Evolutionary conservation across 2,797 vertebrate species (phyloP).

Genomic region (Anolis apletophallus): DNA sequence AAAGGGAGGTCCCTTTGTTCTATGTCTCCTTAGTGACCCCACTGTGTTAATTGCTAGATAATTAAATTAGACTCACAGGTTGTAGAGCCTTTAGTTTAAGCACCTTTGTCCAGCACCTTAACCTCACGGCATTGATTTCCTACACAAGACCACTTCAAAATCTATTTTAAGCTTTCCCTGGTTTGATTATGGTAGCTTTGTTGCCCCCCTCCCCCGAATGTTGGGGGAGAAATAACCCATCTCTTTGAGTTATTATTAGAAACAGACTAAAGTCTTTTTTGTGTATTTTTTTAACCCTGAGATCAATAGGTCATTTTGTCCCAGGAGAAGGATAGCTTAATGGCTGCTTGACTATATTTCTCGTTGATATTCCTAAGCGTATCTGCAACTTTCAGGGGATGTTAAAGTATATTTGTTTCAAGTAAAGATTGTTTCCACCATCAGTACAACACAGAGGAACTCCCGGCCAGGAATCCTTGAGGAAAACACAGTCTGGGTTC

Average conservation of each 20-base stretch:
- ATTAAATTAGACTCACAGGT: neutral
- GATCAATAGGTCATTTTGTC: conserved; percentile 74
- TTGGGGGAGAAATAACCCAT: neutral
- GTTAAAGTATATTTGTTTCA: conserved; percentile 53
- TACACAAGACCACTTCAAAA: neutral
- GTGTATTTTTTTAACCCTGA: conserved; percentile 67
- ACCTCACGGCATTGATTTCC: conserved; percentile 16
- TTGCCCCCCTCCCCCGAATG: conserved; percentile 33
- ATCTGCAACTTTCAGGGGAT: conserved; percentile 63
- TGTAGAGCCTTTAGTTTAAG: neutral
- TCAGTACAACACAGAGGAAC: conserved; percentile 53
- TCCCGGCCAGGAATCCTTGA: no score
- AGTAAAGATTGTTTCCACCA: conserved; percentile 43
- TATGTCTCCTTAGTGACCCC: neutral
- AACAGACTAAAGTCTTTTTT: conserved; percentile 64
- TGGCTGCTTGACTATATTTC: conserved; percentile 66
- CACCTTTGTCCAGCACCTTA: neutral
- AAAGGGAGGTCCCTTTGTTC: neutral
- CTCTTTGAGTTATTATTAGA: conserved; percentile 59
- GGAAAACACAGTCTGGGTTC: neutral
- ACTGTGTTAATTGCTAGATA: conserved; percentile 33
- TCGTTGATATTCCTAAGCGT: conserved; percentile 58
- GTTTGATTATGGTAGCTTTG: conserved; percentile 7
- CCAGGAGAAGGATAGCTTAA: conserved; percentile 72
- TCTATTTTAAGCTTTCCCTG: rapidly evolving